Evolutionary conservation across 2,888 invertebrate genomes (phyloP).

Genomic region (Xiphydria camelus): DNA sequence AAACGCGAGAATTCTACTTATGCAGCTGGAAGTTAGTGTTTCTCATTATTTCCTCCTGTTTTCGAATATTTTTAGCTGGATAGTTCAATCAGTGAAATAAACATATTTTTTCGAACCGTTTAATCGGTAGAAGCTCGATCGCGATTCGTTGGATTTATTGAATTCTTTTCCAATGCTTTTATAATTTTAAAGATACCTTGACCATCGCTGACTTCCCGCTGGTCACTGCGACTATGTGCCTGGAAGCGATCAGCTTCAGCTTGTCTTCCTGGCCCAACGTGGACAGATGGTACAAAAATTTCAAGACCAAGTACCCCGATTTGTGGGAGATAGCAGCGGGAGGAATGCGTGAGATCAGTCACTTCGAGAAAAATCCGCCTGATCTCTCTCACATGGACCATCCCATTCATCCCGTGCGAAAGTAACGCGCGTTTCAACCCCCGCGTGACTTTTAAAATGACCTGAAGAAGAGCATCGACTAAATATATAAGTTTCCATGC

Average conservation of each 20-base stretch:
- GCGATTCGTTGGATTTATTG: neutral
- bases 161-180: neutral
- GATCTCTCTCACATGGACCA: conserved; percentile 72
- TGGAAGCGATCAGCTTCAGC: conserved; percentile 73
- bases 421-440: too few species aligned
- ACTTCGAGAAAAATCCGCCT: conserved; percentile 73
- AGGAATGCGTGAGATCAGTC: conserved; percentile 71
- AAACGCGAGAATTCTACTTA: conserved; percentile 65
- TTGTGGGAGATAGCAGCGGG: conserved; percentile 72
- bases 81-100: too few species aligned
- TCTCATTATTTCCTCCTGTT: conserved; percentile 1
- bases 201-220: conserved; percentile 79
- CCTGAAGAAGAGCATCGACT: too few species aligned
- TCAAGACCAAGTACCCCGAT: conserved; percentile 69
- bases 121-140: too few species aligned
- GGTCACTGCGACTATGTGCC: conserved; percentile 71
- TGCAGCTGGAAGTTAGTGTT: conserved; percentile 63
- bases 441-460: too few species aligned
- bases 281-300: conserved; percentile 70
- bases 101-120: too few species aligned
- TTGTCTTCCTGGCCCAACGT: conserved; percentile 65
- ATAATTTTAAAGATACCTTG: conserved; percentile 60
- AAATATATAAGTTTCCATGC: too few species aligned
- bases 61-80: neutral
- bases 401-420: conserved; percentile 73